Base-by-base conservation (phyloP, 2,888 invertebrate species). In the Mellilla xanthometata region DNA sequence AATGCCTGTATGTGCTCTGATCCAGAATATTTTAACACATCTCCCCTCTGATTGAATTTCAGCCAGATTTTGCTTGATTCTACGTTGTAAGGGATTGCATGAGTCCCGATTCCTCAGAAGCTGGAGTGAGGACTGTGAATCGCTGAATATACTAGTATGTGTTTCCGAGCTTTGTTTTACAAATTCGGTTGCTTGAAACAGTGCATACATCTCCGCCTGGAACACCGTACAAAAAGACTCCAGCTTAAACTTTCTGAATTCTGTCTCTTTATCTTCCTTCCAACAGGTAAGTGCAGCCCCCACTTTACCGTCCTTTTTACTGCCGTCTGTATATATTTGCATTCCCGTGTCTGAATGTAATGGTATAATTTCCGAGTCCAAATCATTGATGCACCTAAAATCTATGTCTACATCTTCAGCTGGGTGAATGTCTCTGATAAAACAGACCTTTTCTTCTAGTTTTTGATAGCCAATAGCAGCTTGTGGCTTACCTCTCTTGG, bases 191-290 rank as follows among this genome's bases (percentile, higher is more conserved):
- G 51, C 57, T n/a, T 27, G 15, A 9, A 32, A 34, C 2, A 54
- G n/a, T 2, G 54, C 52, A 9, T 51, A 13, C 2, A 56, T 28
- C 30, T 58, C 56, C 1, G 56, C 56, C 33, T 59, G 54, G 29
- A 51, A 56, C 12, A 54, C 56, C 0, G 56, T 54, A 8, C 30
- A 12, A 13, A 6, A 13, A 3, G 13, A 8, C 2, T 9, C 12
- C 4, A 30, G 13, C 26, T 54, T 26, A 0, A 57, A 29, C n/a
- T 52, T 54, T 3, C 10, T 19, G 41, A 34, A 5, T n/a, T 15
- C 39, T 2, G 27, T 48, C 27, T 59, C 53, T 2, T 12, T 32
- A 9, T 9, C 52, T n/a, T 12, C 23, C 1, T 11, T 33, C 52
- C 52, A 57, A n/a, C 51, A 3, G 9, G 53, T 53, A 1, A 56